A percentile compares a stretch with the other conserved stretches of the same genome.
Conservation (phyloP, 2,113 vertebrate genomes). For the Pseudorhombus dupliciocellatus region DNA sequence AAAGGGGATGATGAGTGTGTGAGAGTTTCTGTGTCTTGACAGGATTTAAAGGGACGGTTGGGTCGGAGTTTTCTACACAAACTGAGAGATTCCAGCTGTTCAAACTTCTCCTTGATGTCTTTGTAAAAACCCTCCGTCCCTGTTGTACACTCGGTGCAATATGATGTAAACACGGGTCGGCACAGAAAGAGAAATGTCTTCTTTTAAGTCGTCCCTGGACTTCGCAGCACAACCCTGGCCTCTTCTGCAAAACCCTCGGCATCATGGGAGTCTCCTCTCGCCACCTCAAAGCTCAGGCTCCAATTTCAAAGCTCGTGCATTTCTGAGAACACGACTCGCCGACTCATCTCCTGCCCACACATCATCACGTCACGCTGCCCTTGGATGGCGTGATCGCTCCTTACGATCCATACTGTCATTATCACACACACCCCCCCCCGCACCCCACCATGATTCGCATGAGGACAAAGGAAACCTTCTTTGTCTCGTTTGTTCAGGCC, state of each 20-base stretch:
- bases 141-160: neutral
- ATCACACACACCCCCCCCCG: conserved; percentile 34
- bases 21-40: no score
- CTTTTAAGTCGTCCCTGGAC: neutral
- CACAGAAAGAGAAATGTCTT: neutral
- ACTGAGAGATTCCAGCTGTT: no score
- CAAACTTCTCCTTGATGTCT: no score
- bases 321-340: no score
- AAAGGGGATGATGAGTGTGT: no score
- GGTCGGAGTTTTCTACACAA: no score
- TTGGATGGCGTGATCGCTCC: conserved; percentile 44
- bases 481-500: conserved; percentile 12
- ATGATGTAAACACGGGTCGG: neutral
- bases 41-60: no score
- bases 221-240: neutral
- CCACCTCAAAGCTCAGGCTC: neutral
- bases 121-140: no score
- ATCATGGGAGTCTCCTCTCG: neutral
- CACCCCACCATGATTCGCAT: conserved; percentile 53
- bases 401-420: conserved; percentile 59
- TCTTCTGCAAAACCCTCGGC: neutral
- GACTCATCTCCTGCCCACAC: neutral
- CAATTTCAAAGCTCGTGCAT: neutral
- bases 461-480: neutral
- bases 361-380: conserved; percentile 30